Conservation (phyloP, 2,113 vertebrate genomes). For the Trogon melanurus region DNA sequence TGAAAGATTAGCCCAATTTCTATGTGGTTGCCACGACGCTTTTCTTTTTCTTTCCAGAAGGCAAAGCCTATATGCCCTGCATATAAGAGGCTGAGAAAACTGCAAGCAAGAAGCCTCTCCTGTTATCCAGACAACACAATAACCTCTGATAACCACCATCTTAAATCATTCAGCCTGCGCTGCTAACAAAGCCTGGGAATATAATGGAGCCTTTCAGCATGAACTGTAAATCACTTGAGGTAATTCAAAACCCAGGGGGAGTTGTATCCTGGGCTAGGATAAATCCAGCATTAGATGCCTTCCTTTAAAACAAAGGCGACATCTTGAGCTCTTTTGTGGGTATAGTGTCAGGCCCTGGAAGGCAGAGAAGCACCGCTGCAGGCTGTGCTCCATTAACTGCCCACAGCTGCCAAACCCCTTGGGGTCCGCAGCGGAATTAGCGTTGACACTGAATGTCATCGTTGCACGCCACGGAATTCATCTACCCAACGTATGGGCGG, state of each 20-base stretch:
- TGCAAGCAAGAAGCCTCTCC: background rate
- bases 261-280: background rate
- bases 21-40: background rate
- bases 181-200: conserved; percentile 16
- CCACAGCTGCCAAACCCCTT: background rate
- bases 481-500: background rate
- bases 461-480: background rate
- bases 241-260: conserved; percentile 13
- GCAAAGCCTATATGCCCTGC: background rate
- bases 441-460: fast-evolving
- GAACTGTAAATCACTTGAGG: conserved; percentile 23
- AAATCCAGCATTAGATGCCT: background rate
- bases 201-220: background rate
- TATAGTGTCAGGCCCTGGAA: background rate
- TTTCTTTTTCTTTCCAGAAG: background rate
- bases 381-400: background rate
- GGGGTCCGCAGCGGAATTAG: background rate
- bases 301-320: background rate
- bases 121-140: conserved; percentile 11
- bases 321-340: background rate
- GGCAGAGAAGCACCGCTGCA: background rate
- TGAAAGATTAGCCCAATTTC: background rate
- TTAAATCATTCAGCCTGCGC: background rate
- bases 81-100: background rate
- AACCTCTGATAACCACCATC: conserved; percentile 17